Evolutionary conservation across 2,797 vertebrate species (phyloP), one percentile per base, ranked within the genome.

Genomic region (Melanotaenia boesemani): DNA sequence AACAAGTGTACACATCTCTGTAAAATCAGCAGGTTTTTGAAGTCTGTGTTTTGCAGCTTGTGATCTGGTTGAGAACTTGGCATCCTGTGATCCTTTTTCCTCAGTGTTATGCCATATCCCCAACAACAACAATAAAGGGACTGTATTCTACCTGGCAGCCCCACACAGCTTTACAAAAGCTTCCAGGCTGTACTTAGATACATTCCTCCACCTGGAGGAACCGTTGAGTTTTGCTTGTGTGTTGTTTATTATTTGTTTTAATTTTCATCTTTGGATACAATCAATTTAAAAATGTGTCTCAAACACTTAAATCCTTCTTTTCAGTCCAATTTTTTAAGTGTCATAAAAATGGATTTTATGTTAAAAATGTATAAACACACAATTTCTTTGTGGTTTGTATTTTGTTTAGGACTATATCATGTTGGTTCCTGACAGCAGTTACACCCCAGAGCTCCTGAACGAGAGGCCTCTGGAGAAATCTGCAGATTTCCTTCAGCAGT

Each of bases 401-500:
- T 87, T 79, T 91, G 87, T 92, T 73, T 83, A 99, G 97, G 95
- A 95, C 89, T 95, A 95, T 54, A 69, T 98, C 82, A 81, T 98
- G 88, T 84, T 95, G 91, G 88, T 98, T 86, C 96, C 95, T 60
- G 95, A 94, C 64, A 95, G 93, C 44, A 91, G 68, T 85, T 98
- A 98, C 70, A 93, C 83, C 55, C 94, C 95, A 56, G 95, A 95
- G 74, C 92, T 96, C 76, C 92, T 97, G 84, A 94, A 92, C 84
- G 94, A 91, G 82, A 96, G 94, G 41, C 92, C 91, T 16, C 80
- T 96, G 93, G 95, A 97, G 88, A 96, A 95, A 84, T 96, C 97
- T 72, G 79, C 85, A 30, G 95, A 96, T 90, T 99, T 99, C 86
- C 93, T 95, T 82, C 95, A 82, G 84, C 94, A 88, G 0, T 99